Evolutionary conservation across 2,113 vertebrate species (phyloP), one percentile per base, ranked within the genome.

Genomic region (Castor canadensis): DNA sequence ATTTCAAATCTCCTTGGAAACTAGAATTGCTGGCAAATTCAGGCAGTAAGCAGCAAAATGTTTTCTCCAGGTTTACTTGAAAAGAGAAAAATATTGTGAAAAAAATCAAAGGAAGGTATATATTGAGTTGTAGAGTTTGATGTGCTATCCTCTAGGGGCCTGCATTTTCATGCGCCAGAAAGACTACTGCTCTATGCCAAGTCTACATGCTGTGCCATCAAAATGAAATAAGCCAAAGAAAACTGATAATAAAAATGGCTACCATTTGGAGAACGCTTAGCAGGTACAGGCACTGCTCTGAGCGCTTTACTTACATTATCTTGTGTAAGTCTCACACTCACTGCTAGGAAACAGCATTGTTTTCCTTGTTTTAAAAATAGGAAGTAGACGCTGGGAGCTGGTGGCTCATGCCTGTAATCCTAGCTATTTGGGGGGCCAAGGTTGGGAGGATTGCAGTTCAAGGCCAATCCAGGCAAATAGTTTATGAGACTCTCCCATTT

Each of bases 1-100:
- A 95, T 94, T 97, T 96, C 84, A 47, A 71, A 96, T 97, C 73
- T 97, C 80, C 76, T 97, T 96, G 72, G 82, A 97, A 97, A 92
- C 94, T 95, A 88, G 82, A 79, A 26, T 91, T 95, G 96, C 95
- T 96, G 30, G 95, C 87, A 86, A 97, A 96, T 93, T 95, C 93
- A 95, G 93, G 71, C 84, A 82, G n/a, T 60, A 95, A 89, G 30
- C 16, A 96, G 45, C 32, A 96, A 95, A 96, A 80, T 89, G 79
- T 2, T 94, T 95, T 97, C 93, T 77, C 75, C 16, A 85, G 89
- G 64, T 96, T 93, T 83, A 80, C n/a, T 93, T 35, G 95, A 93
- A 95, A 72, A 86, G 56, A 89, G 81, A 96, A 97, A 98, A 98
- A 86, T 58, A 95, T 90, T 95, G 91, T 73, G 47, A 96, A 91